Evolutionary conservation across 2,797 vertebrate genomes (phyloP), one percentile per base, ranked within the genome.

Genomic region (Poliocrania exsul): DNA sequence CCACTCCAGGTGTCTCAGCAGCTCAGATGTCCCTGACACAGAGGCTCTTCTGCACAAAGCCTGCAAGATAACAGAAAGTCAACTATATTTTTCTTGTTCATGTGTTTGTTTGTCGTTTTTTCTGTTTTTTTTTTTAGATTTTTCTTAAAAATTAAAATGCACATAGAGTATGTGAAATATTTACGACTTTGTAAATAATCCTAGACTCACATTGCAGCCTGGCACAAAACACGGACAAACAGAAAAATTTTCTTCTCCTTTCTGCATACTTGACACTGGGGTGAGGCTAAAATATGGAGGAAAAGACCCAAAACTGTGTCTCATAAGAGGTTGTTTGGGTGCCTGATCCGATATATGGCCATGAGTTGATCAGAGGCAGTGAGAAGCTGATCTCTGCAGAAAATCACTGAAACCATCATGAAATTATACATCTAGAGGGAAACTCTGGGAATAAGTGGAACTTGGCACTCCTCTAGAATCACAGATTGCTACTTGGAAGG

Each of bases 101-200:
- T 1, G 0, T 11, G 1, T 50, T 50, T 26, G 4, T 38, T 38
- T 40, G 40, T 40, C 16, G 40, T 37, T 38, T 19, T 42, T 46
- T 6, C 3, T 16, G 5, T 11, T 0, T 5, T 6, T 14, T 81
- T 57, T 49, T 18, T 6, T 4, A 6, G 8, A 3, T 35, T 50
- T 53, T 85, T 53, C 0, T 60, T 82, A 57, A 0, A 2, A 65
- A 80, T 66, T 54, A 51, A 58, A 86, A 78, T 66, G 35, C 6
- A 81, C 37, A 44, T 9, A 4, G 3, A 2, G 1, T 57, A 54
- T 15, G 31, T 62, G 47, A 84, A 85, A 51, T 10, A 31, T 61
- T 69, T 54, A n/a, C 4, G 56, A 31, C n/a, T 61, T 44, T 33
- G 3, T 56, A 60, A 72, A 53, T 42, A 65, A 44, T n/a, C 29